A percentile compares a stretch with the other conserved stretches of the same genome.
Conservation (phyloP, 2,113 vertebrate species). For the Paramormyrops kingsleyae region DNA sequence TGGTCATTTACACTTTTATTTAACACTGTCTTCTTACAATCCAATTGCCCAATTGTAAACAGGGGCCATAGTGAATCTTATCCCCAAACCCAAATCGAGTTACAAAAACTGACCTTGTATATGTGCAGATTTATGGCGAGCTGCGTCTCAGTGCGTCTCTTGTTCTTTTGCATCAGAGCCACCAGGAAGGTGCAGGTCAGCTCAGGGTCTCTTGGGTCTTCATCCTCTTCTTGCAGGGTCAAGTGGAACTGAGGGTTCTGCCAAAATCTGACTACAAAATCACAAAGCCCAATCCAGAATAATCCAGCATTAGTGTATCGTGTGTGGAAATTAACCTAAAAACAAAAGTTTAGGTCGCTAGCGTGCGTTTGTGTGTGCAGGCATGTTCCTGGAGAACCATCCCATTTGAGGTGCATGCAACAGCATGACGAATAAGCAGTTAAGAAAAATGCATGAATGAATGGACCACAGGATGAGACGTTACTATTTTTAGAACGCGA, state of each 20-base stretch:
- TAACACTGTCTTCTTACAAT: neutral
- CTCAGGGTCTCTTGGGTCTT: constrained; percentile 16
- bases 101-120: constrained; percentile 42
- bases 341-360: neutral
- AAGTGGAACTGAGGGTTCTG: constrained; percentile 63
- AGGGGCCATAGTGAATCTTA: neutral
- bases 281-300: constrained; percentile 7
- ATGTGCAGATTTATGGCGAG: constrained; percentile 45
- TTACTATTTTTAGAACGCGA: neutral
- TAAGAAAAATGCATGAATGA: neutral
- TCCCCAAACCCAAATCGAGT: neutral
- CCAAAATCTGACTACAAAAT: constrained; percentile 43
- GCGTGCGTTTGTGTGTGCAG: neutral
- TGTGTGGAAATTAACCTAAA: neutral
- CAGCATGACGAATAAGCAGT: neutral
- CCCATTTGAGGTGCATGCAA: neutral
- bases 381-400: neutral
- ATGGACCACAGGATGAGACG: neutral
- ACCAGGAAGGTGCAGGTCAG: constrained; percentile 58
- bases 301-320: neutral
- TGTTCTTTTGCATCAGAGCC: constrained; percentile 65
- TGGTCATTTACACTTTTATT: neutral
- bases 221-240: constrained; percentile 44
- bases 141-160: constrained; percentile 39
- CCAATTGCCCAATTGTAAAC: neutral